Percentiles rank a stretch among this genome's conserved stretches.
These are phyloP conservation scores for Neodiprion pinetum DNA, from an alignment of 1,140 invertebrate genomes.

Conservation along the genomic window DNA sequence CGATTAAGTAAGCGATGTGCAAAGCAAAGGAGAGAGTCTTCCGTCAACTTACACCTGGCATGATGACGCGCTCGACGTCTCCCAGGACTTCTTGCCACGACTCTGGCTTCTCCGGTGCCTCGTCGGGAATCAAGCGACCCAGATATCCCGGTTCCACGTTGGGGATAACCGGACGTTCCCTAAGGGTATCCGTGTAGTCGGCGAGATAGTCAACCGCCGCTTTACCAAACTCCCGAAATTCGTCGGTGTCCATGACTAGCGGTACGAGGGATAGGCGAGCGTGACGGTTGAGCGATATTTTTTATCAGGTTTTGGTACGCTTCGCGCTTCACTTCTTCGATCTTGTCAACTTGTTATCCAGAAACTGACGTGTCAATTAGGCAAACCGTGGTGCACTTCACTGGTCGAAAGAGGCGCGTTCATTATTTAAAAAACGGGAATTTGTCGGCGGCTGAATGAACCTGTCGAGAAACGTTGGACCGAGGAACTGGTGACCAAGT, in stretches of 20 bases:
- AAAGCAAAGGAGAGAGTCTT: background rate
- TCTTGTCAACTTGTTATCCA: background rate
- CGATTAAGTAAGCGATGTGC: no score
- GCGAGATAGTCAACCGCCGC: slow-evolving; percentile 76
- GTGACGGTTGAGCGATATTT: background rate
- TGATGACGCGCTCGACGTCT: slow-evolving; percentile 79
- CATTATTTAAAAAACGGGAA: no score
- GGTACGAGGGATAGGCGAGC: background rate
- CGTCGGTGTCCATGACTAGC: slow-evolving; percentile 67
- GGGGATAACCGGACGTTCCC: slow-evolving; percentile 68
- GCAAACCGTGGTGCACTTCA: background rate
- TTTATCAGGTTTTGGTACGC: no score
- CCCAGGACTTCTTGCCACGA: slow-evolving; percentile 76
- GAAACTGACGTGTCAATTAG: no score
- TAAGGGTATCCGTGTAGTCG: slow-evolving; percentile 64
- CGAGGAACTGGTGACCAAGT: background rate
- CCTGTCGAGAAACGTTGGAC: background rate
- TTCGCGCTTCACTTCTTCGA: background rate
- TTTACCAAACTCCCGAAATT: slow-evolving; percentile 75
- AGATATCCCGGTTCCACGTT: slow-evolving; percentile 77
- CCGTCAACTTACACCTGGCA: slow-evolving; percentile 72
- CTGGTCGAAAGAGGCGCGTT: background rate
- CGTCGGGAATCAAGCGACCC: slow-evolving; percentile 70
- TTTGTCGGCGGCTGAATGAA: background rate
- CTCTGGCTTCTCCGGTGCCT: slow-evolving; percentile 76